Evolutionary conservation across 2,888 invertebrate species (phyloP), one percentile per base, ranked within the genome.

Genomic region (Euzophera pinguis): DNA sequence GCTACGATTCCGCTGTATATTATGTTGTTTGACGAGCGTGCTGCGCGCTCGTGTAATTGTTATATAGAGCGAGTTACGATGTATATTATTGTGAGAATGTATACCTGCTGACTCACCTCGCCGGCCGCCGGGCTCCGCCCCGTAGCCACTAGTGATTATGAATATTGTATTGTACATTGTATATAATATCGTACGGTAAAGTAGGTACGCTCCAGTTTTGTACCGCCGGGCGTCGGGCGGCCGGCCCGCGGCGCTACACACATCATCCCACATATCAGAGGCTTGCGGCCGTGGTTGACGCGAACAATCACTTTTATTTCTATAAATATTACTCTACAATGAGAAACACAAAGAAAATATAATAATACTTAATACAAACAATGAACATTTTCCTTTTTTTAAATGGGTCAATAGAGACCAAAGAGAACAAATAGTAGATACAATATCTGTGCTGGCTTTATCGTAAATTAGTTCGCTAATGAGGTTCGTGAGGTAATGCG

Each of bases 191-290:
- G 75, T 83, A 76, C 79, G 43, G 13, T 43, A 43, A 74, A 76
- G 78, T 83, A 82, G 85, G 83, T 84, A 81, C 81, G 74, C 76
- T 80, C 78, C 80, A 71, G 72, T 84, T 84, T 80, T 79, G 84
- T 84, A 82, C 81, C 81, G 66, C 68, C 62, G 77, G 80, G 73
- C 67, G 80, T 64, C 64, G 75, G 80, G 80, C 76, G 76, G 75
- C 64, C 78, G 80, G 80, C 73, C 72, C 73, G 80, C 71, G 72
- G 72, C 76, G 78, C 86, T 83, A 84, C 84, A 85, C 87, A 85
- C 86, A 80, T 84, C 85, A 82, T 81, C 86, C 86, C 85, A 88
- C 88, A 88, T 89, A 90, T 90, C 89, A 88, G 82, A 80, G 80
- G 75, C 84, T 83, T 81, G 84, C 79, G 84, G 78, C 67, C 78